Percentiles rank a stretch among this genome's conserved stretches.
Conservation (phyloP, 2,888 invertebrate genomes). For the Eremobia ochroleuca region DNA sequence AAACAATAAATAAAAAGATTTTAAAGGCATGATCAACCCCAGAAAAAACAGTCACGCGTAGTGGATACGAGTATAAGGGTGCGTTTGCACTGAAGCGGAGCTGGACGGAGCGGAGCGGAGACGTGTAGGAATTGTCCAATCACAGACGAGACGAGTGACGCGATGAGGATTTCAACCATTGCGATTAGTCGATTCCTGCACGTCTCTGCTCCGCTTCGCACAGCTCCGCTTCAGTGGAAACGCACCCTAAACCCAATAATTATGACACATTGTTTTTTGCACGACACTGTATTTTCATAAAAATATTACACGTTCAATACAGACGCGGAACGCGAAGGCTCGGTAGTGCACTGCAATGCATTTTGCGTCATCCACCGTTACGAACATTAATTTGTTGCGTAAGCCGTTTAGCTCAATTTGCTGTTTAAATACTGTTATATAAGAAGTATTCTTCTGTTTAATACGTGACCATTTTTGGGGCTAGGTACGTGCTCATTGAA, state of each 20-base stretch:
- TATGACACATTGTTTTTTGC: constrained; percentile 3
- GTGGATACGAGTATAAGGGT: too few relatives aligned
- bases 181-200: too few relatives aligned
- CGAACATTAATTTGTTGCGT: constrained; percentile 54
- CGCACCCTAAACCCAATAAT: constrained; percentile 25
- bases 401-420: constrained; percentile 52
- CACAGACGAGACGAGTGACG: too few relatives aligned
- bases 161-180: too few relatives aligned
- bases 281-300: constrained; percentile 23
- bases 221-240: too few relatives aligned
- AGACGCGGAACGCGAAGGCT: constrained; percentile 34
- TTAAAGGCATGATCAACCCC: too few relatives aligned
- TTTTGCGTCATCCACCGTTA: constrained; percentile 56
- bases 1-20: not conserved
- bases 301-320: constrained; percentile 23
- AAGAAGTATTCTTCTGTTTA: constrained; percentile 25
- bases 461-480: constrained; percentile 28
- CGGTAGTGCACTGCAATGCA: constrained; percentile 50
- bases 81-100: too few relatives aligned
- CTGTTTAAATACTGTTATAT: constrained; percentile 39
- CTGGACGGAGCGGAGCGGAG: too few relatives aligned
- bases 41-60: not conserved
- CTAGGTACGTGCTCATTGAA: not conserved
- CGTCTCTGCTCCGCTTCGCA: too few relatives aligned
- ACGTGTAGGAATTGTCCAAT: too few relatives aligned